Evolutionary conservation across 2,797 vertebrate genomes (phyloP).

Genomic region (Anolis apletophallus): DNA sequence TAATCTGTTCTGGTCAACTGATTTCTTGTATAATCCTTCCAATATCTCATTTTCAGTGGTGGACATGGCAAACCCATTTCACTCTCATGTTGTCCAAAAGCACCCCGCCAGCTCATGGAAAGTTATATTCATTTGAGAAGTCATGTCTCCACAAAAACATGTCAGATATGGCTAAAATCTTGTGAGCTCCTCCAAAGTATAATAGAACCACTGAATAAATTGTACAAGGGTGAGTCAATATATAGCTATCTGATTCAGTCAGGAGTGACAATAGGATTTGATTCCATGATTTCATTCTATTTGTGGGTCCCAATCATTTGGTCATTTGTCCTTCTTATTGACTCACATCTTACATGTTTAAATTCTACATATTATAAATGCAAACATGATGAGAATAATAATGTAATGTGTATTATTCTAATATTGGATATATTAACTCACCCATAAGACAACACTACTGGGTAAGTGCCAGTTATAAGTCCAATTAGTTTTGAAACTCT

Average conservation of each 20-base stretch:
- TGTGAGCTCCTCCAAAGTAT: neutral
- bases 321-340: neutral
- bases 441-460: neutral
- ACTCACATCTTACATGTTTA: neutral
- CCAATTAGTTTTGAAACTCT: neutral
- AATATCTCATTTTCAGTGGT: neutral
- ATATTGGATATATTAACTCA: constrained; percentile 1
- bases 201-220: no score
- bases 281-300: neutral
- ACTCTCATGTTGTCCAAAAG: neutral
- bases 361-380: constrained; percentile 1
- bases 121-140: constrained; percentile 46
- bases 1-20: neutral
- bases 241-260: no score
- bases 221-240: no score
- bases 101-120: constrained; percentile 41
- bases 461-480: constrained; percentile 25
- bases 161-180: neutral
- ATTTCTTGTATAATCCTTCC: constrained; percentile 25
- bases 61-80: neutral
- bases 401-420: neutral
- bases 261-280: no score
- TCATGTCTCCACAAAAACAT: constrained; percentile 33
- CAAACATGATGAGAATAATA: constrained; percentile 2
- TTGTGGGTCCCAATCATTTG: neutral